Percentiles rank a stretch among this genome's conserved stretches.
Conservation (phyloP, 2,113 vertebrate species). For the Sciurus niger region DNA sequence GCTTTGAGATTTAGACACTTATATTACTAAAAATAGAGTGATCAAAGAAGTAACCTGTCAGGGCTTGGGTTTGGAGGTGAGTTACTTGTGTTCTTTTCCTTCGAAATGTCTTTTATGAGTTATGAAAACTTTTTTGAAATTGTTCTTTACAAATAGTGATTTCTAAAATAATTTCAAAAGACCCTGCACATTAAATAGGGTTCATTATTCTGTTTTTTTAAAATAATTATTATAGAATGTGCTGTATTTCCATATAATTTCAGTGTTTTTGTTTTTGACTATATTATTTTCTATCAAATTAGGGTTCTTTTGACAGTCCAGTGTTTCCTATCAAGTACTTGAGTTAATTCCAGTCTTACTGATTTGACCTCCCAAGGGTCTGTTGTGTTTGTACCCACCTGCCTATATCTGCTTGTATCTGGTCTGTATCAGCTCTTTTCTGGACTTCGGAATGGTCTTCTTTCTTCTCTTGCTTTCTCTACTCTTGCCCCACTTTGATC, state of each 20-base stretch:
- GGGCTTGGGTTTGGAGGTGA: conserved; percentile 20
- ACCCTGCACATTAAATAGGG: background rate
- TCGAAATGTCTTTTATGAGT: conserved; percentile 21
- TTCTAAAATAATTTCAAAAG: background rate
- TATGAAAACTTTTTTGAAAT: background rate
- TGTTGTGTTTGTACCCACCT: background rate
- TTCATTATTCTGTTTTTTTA: background rate
- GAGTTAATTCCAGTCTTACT: too few relatives aligned
- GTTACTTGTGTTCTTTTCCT: background rate
- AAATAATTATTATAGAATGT: background rate
- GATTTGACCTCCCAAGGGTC: background rate
- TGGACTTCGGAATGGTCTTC: background rate
- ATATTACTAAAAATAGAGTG: background rate
- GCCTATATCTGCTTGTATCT: too few relatives aligned
- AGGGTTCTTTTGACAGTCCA: background rate
- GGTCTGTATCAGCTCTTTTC: too few relatives aligned
- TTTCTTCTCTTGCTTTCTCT: background rate
- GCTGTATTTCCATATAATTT: conserved; percentile 36
- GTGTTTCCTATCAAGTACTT: background rate
- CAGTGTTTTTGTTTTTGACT: background rate
- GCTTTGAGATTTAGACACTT: conserved; percentile 31
- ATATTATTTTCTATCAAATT: background rate
- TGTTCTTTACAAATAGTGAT: background rate
- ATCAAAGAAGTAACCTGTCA: background rate
- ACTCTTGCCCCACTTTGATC: background rate